Evolutionary conservation across 2,888 invertebrate species (phyloP), one percentile per base, ranked within the genome.

Genomic region (Drosophila conformis): DNA sequence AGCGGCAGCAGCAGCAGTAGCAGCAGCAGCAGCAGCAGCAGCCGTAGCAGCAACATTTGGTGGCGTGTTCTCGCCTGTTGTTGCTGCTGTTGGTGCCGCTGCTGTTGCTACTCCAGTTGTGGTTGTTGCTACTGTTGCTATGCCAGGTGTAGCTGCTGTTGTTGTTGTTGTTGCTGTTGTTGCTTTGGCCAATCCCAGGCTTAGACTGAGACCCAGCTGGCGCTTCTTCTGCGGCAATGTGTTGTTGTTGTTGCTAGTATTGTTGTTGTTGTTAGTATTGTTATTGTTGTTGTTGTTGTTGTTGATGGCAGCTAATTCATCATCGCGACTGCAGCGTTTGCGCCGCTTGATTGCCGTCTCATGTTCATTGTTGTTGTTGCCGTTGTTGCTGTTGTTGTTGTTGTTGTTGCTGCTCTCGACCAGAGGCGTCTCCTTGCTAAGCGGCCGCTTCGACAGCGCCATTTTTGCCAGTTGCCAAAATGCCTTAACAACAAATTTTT

Each of bases 361-460:
- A 58, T 92, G 91, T 42, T 93, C 92, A 57, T 92, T 91, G 69
- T 66, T 69, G 65, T 92, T 91, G 69, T 66, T 69, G 62, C 31
- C 85, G 68, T 69, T 80, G 73, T 83, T 65, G 66, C 21, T 85
- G 68, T 68, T 81, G 73, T 86, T 86, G 70, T 46, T 80, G 73
- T 73, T 85, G 69, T 74, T 79, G 69, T 83, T 86, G 82, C 91
- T 91, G 75, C 91, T 91, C 68, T 91, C 92, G 27, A 89, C 83
- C 73, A 92, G 81, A 69, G 91, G 74, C 65, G 92, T 90, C 78
- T 93, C 93, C 91, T 93, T 93, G 76, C 92, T 87, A 54, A 93
- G 88, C 69, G 93, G 93, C 76, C 93, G 91, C 85, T 93, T 93
- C 31, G 93, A 91, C 76, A 93, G 81, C 80, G 93, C 93, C 93